Percentiles rank a stretch among this genome's conserved stretches.
Conservation (phyloP, 2,888 invertebrate genomes). For the Drosophila mettleri region DNA sequence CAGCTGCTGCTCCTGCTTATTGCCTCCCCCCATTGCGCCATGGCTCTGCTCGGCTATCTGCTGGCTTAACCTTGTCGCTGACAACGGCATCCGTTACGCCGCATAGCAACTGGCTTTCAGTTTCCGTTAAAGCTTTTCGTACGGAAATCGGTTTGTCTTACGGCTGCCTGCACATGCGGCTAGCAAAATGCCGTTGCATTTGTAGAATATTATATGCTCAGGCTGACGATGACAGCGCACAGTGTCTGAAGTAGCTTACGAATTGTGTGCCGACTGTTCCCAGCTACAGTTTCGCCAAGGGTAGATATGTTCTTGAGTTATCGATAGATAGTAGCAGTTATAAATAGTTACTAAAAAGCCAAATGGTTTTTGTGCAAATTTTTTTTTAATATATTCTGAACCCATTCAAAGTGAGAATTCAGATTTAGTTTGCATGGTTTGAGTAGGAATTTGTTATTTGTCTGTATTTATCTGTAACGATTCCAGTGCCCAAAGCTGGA, state of each 20-base stretch:
- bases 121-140: constrained; percentile 55
- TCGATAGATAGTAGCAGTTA: too few relatives aligned
- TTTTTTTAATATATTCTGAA: too few relatives aligned
- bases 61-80: constrained; percentile 70
- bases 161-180: constrained; percentile 64
- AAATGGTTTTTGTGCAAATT: too few relatives aligned
- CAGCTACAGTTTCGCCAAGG: too few relatives aligned
- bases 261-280: constrained; percentile 13
- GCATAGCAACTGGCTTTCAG: constrained; percentile 32
- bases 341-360: too few relatives aligned
- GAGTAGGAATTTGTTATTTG: too few relatives aligned
- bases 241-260: constrained; percentile 11
- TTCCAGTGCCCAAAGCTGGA: too few relatives aligned
- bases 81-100: constrained; percentile 40
- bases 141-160: constrained; percentile 77
- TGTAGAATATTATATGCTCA: constrained; percentile 30
- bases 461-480: too few relatives aligned
- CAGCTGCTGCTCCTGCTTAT: not conserved
- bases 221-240: constrained; percentile 4
- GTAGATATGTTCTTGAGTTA: too few relatives aligned
- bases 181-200: constrained; percentile 58
- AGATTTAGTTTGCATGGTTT: too few relatives aligned
- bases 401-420: too few relatives aligned
- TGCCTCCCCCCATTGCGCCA: not conserved
- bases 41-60: constrained; percentile 4